A percentile compares a stretch with the other conserved stretches of the same genome.
phyloP scores from a whole-genome alignment of 2,888 invertebrate genomes.

The Polydrusus cervinus region DNA sequence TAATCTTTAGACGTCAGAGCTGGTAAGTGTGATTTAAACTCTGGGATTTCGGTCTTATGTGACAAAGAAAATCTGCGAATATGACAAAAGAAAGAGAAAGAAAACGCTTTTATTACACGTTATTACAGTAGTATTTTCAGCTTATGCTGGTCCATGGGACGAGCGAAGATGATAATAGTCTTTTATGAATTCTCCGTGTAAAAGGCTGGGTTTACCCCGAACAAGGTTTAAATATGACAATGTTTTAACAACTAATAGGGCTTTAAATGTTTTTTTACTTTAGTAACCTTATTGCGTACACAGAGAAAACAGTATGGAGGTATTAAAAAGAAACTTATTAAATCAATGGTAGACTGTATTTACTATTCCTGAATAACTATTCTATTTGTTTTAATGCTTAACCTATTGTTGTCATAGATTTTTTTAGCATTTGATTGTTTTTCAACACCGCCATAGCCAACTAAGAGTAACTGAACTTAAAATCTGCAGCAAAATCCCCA shows the following conservation, averaged over 20 bases:
- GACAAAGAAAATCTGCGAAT: constrained; percentile 57
- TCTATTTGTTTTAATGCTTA: too few species aligned
- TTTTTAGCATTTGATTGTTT: too few species aligned
- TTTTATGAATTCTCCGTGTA: constrained; percentile 48
- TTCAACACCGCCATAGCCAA: too few species aligned
- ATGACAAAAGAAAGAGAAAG: constrained; percentile 63
- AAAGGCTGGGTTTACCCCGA: constrained; percentile 31
- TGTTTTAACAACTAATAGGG: background rate
- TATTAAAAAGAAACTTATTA: too few species aligned
- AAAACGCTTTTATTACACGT: constrained; percentile 68
- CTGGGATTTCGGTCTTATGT: constrained; percentile 59
- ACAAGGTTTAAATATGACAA: background rate
- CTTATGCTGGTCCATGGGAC: constrained; percentile 62
- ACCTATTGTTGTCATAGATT: too few species aligned
- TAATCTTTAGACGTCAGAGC: constrained; percentile 54
- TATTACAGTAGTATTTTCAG: constrained; percentile 71
- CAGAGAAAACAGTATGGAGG: too few species aligned
- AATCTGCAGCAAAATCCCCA: too few species aligned
- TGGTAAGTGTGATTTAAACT: constrained; percentile 67
- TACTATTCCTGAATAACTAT: too few species aligned
- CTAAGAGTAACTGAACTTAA: too few species aligned
- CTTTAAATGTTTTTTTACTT: too few species aligned
- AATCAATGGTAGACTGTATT: too few species aligned
- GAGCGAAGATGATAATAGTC: constrained; percentile 48
- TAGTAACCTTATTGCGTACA: too few species aligned